Evolutionary conservation across 2,113 vertebrate genomes (phyloP), one percentile per base, ranked within the genome.

Genomic region (Hemichromis elongatus): DNA sequence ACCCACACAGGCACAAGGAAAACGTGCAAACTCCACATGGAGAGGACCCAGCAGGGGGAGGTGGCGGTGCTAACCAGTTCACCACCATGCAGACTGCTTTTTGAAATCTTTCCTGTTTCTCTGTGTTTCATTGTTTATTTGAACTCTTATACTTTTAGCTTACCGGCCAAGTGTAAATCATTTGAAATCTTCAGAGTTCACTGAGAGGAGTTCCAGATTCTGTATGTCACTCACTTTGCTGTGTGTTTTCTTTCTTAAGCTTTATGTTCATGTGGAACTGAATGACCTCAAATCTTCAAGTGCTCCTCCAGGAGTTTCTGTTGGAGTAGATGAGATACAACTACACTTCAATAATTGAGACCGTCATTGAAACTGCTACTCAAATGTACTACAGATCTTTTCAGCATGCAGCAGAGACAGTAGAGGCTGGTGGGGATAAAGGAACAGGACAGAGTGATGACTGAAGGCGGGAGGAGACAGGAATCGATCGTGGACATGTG

Each of bases 401-500:
- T 84, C 80, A 77, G 75, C 75, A 81, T 57, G 19, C 80, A 24
- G 79, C 35, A 56, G 35, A 85, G 28, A 66, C 73, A 68, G 40
- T 4, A 35, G 16, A 19, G 81, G 18, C 7, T 4, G 1, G 12
- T 18, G 40, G 21, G 73, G 28, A 14, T 10, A 47, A 82, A 16
- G 61, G 33, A 50, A 57, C 61, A 70, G 75, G 84, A 86, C 42
- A 66, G n/a, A 88, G 70, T 63, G 45, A 78, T 55, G 56, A 79
- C 30, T 81, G 61, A 81, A 87, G 86, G 84, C 56, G 57, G 24
- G 52, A 88, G 86, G 77, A 92, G 85, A 89, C 88, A 86, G 77
- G 88, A 91, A 94, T 94, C 84, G 80, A 94, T 94, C 40, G 79
- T 56, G 81, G 82, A 73, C 85, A 68, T 40, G 79, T 83, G 79